phyloP scores from a whole-genome alignment of 1,140 invertebrate species.

The Lasioglossum baleicum region DNA sequence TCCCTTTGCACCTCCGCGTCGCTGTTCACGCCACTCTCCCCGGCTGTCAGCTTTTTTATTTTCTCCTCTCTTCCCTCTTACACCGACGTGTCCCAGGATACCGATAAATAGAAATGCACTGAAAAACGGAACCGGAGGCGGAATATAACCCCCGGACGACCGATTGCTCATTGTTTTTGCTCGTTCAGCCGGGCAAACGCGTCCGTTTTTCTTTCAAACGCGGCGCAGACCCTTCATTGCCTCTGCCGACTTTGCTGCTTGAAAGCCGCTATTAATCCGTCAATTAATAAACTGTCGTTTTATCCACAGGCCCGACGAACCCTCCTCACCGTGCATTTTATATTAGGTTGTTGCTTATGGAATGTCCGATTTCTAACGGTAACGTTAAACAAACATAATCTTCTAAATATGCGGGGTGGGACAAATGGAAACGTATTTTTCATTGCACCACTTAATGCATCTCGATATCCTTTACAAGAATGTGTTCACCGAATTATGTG shows the following conservation, averaged over 20 bases:
- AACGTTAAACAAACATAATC: too few relatives aligned
- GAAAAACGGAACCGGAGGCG: conserved; percentile 34
- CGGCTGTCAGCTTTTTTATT: not conserved
- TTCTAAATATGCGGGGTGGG: too few relatives aligned
- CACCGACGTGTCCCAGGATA: conserved; percentile 29
- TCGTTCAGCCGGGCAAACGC: conserved; percentile 3
- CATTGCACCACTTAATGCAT: too few relatives aligned
- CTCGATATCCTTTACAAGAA: too few relatives aligned
- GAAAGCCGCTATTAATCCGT: not conserved
- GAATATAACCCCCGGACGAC: conserved; percentile 44
- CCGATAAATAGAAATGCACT: conserved; percentile 57
- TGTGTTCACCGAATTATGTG: too few relatives aligned
- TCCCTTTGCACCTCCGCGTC: not conserved
- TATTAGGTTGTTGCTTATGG: too few relatives aligned
- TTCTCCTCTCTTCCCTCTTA: conserved; percentile 1
- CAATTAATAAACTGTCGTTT: conserved; percentile 30
- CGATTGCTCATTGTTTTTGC: conserved; percentile 61
- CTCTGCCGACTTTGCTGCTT: not conserved
- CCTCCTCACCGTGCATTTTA: too few relatives aligned
- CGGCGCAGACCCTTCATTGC: conserved; percentile 8
- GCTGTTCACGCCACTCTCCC: not conserved
- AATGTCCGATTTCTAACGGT: too few relatives aligned
- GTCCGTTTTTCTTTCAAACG: conserved; percentile 2
- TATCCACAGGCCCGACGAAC: too few relatives aligned
- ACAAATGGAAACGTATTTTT: too few relatives aligned